Evolutionary conservation across 2,888 invertebrate genomes (phyloP).

Genomic region (Phania funesta): DNA sequence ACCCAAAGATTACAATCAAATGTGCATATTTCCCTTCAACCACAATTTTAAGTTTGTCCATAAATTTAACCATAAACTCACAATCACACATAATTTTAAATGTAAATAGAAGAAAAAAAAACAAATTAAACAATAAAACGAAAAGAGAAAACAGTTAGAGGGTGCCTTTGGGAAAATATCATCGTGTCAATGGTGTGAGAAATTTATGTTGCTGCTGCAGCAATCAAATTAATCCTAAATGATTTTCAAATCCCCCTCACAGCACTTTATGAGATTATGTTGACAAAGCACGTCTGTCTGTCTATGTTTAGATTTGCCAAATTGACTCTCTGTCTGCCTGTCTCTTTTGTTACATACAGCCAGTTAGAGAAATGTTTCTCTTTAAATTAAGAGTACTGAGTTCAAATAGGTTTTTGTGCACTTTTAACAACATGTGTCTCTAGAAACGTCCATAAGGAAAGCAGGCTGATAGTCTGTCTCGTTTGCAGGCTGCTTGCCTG

Average conservation of each 20-base stretch:
- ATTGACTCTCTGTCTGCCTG: slow-evolving; percentile 17
- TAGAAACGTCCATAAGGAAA: background rate
- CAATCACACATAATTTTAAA: slow-evolving; percentile 18
- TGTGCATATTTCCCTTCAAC: slow-evolving; percentile 52
- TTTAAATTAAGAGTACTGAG: background rate
- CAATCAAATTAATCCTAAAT: slow-evolving; percentile 52
- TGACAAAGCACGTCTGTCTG: slow-evolving; percentile 56
- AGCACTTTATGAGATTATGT: slow-evolving; percentile 63
- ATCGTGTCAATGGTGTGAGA: slow-evolving; percentile 41
- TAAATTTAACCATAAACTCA: slow-evolving; percentile 57
- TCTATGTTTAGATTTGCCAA: slow-evolving; percentile 33
- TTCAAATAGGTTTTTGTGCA: slow-evolving; percentile 4
- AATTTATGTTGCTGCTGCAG: slow-evolving; percentile 22
- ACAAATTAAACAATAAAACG: background rate
- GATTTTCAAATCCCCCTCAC: slow-evolving; percentile 45
- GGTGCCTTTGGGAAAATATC: slow-evolving; percentile 60
- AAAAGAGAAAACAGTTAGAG: slow-evolving; percentile 18
- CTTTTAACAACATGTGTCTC: slow-evolving; percentile 32
- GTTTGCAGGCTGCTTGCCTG: slow-evolving; percentile 3
- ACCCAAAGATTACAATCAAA: background rate
- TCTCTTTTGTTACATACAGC: slow-evolving; percentile 17
- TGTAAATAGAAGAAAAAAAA: slow-evolving; percentile 37
- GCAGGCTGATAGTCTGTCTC: background rate
- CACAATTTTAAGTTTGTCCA: slow-evolving; percentile 60
- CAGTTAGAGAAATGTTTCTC: slow-evolving; percentile 6